Conservation (phyloP, 2,797 vertebrate genomes). For the Sebastiscus tertius region DNA sequence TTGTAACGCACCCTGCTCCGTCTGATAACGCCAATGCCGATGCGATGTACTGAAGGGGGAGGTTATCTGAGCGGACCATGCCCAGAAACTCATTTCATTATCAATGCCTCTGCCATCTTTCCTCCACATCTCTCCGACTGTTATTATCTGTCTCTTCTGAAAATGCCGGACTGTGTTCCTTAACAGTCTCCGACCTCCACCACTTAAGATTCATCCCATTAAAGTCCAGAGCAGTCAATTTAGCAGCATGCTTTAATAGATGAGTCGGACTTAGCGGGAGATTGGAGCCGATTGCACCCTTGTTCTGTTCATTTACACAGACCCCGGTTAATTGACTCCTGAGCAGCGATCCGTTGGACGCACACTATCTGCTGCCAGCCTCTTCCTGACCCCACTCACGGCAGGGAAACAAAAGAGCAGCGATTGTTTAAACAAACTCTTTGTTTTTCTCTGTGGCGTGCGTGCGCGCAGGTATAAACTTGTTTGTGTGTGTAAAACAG, state of each 20-base stretch:
- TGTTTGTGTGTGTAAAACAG: slow-evolving; percentile 42
- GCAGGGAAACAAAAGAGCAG: slow-evolving; percentile 64
- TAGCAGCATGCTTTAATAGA: slow-evolving; percentile 70
- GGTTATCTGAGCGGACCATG: slow-evolving; percentile 54
- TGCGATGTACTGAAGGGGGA: slow-evolving; percentile 24
- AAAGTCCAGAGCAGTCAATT: slow-evolving; percentile 72
- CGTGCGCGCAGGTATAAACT: background rate
- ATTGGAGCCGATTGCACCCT: slow-evolving; percentile 77
- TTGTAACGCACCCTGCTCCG: slow-evolving; percentile 62
- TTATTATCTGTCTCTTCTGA: slow-evolving; percentile 32
- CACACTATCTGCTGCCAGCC: slow-evolving; percentile 72
- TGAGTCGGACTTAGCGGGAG: slow-evolving; percentile 71
- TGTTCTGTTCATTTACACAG: slow-evolving; percentile 81
- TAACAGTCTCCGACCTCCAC: slow-evolving; percentile 38
- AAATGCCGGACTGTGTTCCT: slow-evolving; percentile 31
- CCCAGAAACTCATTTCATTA: slow-evolving; percentile 43
- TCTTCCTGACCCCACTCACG: slow-evolving; percentile 56
- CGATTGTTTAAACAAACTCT: slow-evolving; percentile 63
- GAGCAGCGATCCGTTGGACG: slow-evolving; percentile 75
- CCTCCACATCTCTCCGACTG: slow-evolving; percentile 31
- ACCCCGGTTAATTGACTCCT: slow-evolving; percentile 75
- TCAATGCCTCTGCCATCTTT: slow-evolving; percentile 23
- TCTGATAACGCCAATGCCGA: slow-evolving; percentile 54
- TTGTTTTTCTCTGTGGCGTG: slow-evolving; percentile 49
- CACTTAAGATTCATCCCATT: slow-evolving; percentile 71